phyloP scores from a whole-genome alignment of 2,113 vertebrate genomes.

The Glaucomys volans region DNA sequence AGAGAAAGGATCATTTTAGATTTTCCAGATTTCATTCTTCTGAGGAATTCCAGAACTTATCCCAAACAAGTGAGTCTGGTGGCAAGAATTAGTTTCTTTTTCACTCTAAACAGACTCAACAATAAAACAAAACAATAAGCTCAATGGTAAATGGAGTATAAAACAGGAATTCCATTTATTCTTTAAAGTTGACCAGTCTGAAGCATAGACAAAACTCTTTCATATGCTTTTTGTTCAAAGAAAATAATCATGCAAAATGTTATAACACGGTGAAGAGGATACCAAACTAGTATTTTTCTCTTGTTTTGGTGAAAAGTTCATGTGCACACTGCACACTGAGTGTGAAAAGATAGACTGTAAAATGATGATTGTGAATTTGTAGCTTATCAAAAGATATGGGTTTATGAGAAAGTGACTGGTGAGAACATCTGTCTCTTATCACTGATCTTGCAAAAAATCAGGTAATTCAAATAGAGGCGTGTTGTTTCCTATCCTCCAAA shows the following conservation, averaged over 20 bases:
- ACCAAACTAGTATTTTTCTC: neutral
- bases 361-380: conserved; percentile 54
- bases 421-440: conserved; percentile 93
- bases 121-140: conserved; percentile 23
- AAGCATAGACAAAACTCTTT: neutral
- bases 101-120: conserved; percentile 11
- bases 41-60: conserved; percentile 22
- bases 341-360: neutral
- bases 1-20: neutral
- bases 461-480: conserved; percentile 93
- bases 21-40: conserved; percentile 30
- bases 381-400: conserved; percentile 81
- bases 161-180: conserved; percentile 2
- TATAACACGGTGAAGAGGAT: neutral
- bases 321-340: neutral
- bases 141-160: conserved; percentile 34
- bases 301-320: neutral
- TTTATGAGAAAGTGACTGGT: conserved; percentile 88
- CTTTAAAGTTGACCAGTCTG: neutral
- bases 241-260: neutral
- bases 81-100: conserved; percentile 49
- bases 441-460: conserved; percentile 90
- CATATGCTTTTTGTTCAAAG: neutral
- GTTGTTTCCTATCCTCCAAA: conserved; percentile 87
- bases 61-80: neutral